Conservation (phyloP, 2,113 vertebrate species). For the Takifugu flavidus region DNA sequence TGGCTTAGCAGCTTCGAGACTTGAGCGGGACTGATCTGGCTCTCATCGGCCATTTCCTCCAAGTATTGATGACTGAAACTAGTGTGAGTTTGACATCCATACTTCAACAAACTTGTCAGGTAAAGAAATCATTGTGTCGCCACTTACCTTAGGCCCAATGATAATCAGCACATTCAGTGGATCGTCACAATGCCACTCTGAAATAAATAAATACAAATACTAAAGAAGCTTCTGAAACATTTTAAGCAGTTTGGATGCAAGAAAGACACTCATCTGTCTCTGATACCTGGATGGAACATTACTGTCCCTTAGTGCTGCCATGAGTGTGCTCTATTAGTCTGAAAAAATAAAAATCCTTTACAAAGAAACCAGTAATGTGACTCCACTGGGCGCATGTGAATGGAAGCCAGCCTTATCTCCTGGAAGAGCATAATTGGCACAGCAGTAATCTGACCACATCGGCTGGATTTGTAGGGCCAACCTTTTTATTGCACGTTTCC, state of each 20-base stretch:
- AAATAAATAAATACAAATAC: slow-evolving; percentile 45
- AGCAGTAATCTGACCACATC: no score
- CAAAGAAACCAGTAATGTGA: not conserved
- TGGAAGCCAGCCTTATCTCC: no score
- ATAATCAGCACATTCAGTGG: slow-evolving; percentile 80
- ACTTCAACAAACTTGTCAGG: no score
- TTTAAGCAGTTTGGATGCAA: not conserved
- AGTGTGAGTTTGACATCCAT: slow-evolving; percentile 12
- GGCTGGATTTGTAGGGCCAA: not conserved
- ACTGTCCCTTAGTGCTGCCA: slow-evolving; percentile 34
- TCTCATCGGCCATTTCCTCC: slow-evolving; percentile 9
- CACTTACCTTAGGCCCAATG: slow-evolving; percentile 83
- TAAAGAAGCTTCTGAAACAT: not conserved
- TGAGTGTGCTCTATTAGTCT: slow-evolving; percentile 8
- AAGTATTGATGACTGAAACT: slow-evolving; percentile 55
- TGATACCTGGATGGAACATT: slow-evolving; percentile 5
- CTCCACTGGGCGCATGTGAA: not conserved
- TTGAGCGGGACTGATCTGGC: no score
- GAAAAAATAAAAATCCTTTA: slow-evolving; percentile 1
- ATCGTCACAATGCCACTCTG: slow-evolving; percentile 84
- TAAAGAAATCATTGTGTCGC: not conserved
- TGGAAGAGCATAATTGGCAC: no score
- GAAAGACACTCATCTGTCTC: not conserved
- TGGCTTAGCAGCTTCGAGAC: slow-evolving; percentile 7
- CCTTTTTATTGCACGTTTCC: slow-evolving; percentile 9